Evolutionary conservation across 2,888 invertebrate genomes (phyloP), one percentile per base, ranked within the genome.

Genomic region (Gymnosoma rotundatum): DNA sequence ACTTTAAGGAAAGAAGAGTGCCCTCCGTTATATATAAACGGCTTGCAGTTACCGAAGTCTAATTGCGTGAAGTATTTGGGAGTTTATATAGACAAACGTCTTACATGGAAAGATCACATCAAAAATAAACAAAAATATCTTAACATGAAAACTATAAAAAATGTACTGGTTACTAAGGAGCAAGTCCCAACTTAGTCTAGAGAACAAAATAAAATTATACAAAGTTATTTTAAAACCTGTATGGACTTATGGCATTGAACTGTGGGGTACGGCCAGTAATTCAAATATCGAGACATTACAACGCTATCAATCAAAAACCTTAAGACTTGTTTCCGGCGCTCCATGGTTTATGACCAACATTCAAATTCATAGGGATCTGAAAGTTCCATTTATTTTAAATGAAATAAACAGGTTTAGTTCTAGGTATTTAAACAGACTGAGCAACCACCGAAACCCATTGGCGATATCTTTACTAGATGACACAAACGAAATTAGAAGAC

Each of bases 401-500:
- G 45, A 45, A 45, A 45, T 45, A 45, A 45, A 45, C 45, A 45
- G 45, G 12, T 45, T 14, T 45, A 45, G 45, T 12, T 45, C 45
- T 12, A 10, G 45, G 14, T 45, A 45, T 12, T 4, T 45, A 12
- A 45, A 45, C 12, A 12, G 45, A 45, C 45, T 45, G 4, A 45
- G 45, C 16, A 48, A 48, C 16, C 16, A 48, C 16, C 16, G 7
- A 16, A 16, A 14, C 16, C 1, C 4, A 48, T 48, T 48, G 16
- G 45, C 14, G 6, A 48, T 48, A 2, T 48, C n/a, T 3, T 16
- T 48, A 14, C 12, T 48, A 48, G 45, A 48, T 48, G n/a, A 48
- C 16, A 64, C 36, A 12, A 45, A 48, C 12, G 32, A 12, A 66
- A 25, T 5, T 58, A 67, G n/a, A 67, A 56, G 67, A 76, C 48